These are phyloP conservation scores for Tromatobia lineatoria DNA, from an alignment of 2,888 invertebrate genomes.

Conservation along the genomic window DNA sequence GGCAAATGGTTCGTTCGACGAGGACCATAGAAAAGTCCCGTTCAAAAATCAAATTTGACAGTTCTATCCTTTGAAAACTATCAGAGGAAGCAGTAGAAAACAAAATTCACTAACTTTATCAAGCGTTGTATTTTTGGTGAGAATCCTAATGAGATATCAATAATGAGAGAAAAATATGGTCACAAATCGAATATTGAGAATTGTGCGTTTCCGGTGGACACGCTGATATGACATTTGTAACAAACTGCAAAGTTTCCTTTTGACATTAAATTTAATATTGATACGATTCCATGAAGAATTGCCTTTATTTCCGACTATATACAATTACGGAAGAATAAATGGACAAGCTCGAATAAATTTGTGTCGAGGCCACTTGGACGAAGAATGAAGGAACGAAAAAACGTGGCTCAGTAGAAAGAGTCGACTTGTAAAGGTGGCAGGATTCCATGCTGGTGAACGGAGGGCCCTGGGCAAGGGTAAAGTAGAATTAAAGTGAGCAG, in stretches of 20 bases:
- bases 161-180: too few relatives aligned
- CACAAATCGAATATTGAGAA: too few relatives aligned
- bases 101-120: too few relatives aligned
- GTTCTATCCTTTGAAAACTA: not conserved
- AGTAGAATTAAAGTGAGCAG: constrained; percentile 80
- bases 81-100: not conserved
- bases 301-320: not conserved
- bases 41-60: not conserved
- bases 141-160: too few relatives aligned
- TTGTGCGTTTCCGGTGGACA: too few relatives aligned
- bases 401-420: constrained; percentile 16
- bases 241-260: not conserved
- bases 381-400: constrained; percentile 16
- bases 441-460: constrained; percentile 1
- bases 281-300: not conserved
- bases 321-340: not conserved
- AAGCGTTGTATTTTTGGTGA: too few relatives aligned
- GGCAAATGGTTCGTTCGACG: too few relatives aligned
- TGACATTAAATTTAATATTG: not conserved
- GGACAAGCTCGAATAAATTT: constrained; percentile 6
- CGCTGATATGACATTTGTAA: not conserved
- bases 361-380: constrained; percentile 1
- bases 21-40: too few relatives aligned
- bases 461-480: constrained; percentile 52
- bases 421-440: constrained; percentile 12